Base-by-base conservation (phyloP, 1,140 invertebrate genomes). In the Lasioglossum albipes region DNA sequence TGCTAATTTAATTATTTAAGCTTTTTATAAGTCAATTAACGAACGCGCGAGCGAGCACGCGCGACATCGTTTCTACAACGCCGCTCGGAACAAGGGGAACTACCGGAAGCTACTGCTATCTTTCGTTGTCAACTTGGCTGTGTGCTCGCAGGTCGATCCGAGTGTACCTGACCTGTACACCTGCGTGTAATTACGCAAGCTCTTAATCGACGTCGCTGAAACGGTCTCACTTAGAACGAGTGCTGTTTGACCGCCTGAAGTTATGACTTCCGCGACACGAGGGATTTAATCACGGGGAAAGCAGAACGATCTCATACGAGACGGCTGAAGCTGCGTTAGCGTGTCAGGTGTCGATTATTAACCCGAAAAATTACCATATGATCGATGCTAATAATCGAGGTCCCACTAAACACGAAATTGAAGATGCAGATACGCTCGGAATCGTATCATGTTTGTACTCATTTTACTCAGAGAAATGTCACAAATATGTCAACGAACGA, bases 1-100 rank as follows among this genome's bases (percentile, higher is more conserved):
- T 88, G 87, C 86, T 85, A 87, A 87, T 88, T 87, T 85, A 83
- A 88, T 88, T 88, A 87, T 88, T 83, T 85, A 80, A 85, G 86
- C 87, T 84, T 88, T 88, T 88, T 88, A 85, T 87, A 87, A 88
- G 86, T 81, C 83, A 87, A 88, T 87, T 87, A 88, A 85, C 86
- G 75, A 72, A 86, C 76, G 70, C 76, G 70, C 70, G 65, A 49
- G 41, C 61, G 70, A 20, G 16, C 52, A 54, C 52, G 16, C 52
- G 52, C 52, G 52, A 36, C 2, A 36, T 36, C 2, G 36, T 36
- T 16, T 20, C 16, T 7, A 0, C 13, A 13, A 16, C 52, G 16
- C 52, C 52, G 52, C 16, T 4, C 13, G 18, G 18, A 13, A 7
- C 52, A 16, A 16, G 52, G 0, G 16, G 64, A 41, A n/a, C 42